Percentiles rank a stretch among this genome's conserved stretches.
Evolutionary conservation across 2,797 vertebrate genomes (phyloP).

Genomic region (Sternarchorhynchus goeldii): DNA sequence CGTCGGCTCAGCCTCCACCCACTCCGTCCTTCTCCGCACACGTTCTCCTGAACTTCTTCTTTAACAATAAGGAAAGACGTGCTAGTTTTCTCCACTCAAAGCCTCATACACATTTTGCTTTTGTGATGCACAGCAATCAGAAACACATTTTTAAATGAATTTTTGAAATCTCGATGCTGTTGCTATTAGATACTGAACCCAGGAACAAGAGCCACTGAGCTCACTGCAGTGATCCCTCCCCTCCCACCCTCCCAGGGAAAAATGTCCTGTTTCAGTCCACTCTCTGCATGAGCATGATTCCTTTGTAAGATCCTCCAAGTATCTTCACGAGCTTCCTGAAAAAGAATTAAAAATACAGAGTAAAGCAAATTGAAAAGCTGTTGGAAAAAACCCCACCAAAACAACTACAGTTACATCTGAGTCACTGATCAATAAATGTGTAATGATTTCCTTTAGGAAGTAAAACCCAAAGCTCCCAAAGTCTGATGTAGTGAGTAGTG

Average conservation of each 20-base stretch:
- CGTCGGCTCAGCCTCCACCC: slow-evolving; percentile 19
- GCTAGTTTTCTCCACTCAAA: slow-evolving; percentile 38
- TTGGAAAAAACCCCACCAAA: not conserved
- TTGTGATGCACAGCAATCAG: slow-evolving; percentile 33
- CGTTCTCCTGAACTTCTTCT: slow-evolving; percentile 23
- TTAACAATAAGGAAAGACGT: slow-evolving; percentile 31
- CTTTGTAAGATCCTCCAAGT: slow-evolving; percentile 4
- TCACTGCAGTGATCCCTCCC: not conserved
- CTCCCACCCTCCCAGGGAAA: not conserved
- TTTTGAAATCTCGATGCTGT: not conserved
- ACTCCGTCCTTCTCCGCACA: not conserved
- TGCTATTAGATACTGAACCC: not conserved
- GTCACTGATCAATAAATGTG: not conserved
- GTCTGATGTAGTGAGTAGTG: not conserved
- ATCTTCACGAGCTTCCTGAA: slow-evolving; percentile 13
- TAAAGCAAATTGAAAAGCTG: not conserved
- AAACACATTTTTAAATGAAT: not conserved
- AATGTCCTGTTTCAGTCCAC: not conserved
- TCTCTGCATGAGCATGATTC: not conserved
- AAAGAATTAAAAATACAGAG: slow-evolving; percentile 6
- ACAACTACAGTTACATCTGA: not conserved
- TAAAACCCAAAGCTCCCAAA: not conserved
- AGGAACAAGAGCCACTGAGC: not conserved
- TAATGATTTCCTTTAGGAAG: not conserved
- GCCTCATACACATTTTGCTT: not conserved